Conservation (phyloP, 35 echinoderm and acorn worm species). For the Ophioderma brevispina region DNA sequence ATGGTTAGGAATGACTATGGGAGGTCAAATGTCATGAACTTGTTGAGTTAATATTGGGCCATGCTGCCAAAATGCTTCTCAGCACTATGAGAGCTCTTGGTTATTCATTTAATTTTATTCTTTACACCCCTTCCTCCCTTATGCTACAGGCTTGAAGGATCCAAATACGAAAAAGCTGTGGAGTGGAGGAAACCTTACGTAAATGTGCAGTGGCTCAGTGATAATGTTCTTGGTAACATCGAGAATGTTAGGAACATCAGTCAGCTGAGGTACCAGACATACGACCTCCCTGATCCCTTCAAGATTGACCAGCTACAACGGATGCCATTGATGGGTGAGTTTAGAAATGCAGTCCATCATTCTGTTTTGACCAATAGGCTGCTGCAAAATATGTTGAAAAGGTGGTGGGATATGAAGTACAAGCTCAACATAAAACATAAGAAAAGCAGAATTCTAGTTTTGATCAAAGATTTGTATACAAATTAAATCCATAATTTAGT, state of each 20-base stretch:
- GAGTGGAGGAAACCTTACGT: conserved; percentile 89
- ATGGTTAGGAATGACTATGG: too few species aligned
- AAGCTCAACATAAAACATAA: too few species aligned
- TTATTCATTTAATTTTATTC: background rate
- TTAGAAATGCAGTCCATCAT: too few species aligned
- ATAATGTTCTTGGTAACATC: conserved; percentile 82
- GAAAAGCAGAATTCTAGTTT: too few species aligned
- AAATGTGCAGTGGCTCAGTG: conserved; percentile 91
- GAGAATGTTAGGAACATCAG: conserved; percentile 63
- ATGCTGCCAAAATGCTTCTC: background rate
- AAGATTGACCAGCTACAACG: conserved; percentile 74
- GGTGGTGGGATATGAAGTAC: too few species aligned
- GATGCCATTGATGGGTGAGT: conserved; percentile 87
- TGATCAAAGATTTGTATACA: too few species aligned
- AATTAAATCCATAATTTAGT: too few species aligned
- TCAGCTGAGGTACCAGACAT: conserved; percentile 73
- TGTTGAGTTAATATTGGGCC: too few species aligned
- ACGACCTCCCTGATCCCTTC: conserved; percentile 84
- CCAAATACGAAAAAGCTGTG: conserved; percentile 92
- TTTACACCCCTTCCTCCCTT: background rate
- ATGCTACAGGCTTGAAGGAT: conserved; percentile 71
- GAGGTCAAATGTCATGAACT: too few species aligned
- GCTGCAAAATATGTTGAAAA: too few species aligned
- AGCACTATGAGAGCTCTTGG: background rate
- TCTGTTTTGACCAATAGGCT: too few species aligned